Evolutionary conservation across 2,797 vertebrate species (phyloP).

Genomic region (Limnodromus scolopaceus): DNA sequence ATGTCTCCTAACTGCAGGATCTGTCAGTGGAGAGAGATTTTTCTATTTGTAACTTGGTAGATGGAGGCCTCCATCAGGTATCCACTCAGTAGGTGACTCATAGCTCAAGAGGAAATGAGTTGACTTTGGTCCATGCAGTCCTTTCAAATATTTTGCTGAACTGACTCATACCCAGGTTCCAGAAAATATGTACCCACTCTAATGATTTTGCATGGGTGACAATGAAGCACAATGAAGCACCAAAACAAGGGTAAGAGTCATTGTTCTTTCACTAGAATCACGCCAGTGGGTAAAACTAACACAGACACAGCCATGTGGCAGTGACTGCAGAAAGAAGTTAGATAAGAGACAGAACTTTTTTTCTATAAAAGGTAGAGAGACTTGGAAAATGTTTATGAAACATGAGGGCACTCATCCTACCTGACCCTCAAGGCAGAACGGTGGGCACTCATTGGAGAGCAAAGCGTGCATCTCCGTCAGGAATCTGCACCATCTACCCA

Average conservation of each 20-base stretch:
- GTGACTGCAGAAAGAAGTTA: not conserved
- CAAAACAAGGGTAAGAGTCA: not conserved
- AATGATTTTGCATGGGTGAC: not conserved
- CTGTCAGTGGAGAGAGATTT: not conserved
- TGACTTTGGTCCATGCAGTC: not conserved
- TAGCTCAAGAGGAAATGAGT: not conserved
- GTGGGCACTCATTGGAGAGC: not conserved
- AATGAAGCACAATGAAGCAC: not conserved
- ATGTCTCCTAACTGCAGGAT: not conserved
- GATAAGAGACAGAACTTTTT: not conserved
- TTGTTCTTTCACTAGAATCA: conserved; percentile 9
- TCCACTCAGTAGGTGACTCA: not conserved
- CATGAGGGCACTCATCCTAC: not conserved
- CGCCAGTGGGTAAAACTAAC: not conserved
- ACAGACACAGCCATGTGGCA: not conserved
- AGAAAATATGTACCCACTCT: not conserved
- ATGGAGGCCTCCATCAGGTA: not conserved
- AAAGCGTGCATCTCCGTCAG: not conserved
- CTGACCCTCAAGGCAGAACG: not conserved
- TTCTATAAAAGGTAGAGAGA: not conserved
- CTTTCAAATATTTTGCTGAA: not conserved
- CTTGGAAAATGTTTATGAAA: not conserved
- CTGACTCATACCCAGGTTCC: not conserved
- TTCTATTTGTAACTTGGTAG: not conserved
- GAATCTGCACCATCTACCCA: not conserved